A percentile compares a stretch with the other conserved stretches of the same genome.
phyloP scores from a whole-genome alignment of 2,113 vertebrate species.

The cat (Felis catus) region F.catus_Fca126_mat1.0 CM031414.1:117177501-117178000 shows the following conservation, averaged over 20 bases:
- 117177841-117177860: background rate
- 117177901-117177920: background rate
- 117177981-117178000: background rate
- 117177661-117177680: background rate
- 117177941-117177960: background rate
- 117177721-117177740: background rate
- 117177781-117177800: background rate
- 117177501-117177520: background rate
- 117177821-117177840: background rate
- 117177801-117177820: background rate
- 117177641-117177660: background rate
- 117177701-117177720: background rate
- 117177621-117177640: background rate
- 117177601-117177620: slow-evolving; percentile 10
- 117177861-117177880: background rate
- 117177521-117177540: background rate
- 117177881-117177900: background rate
- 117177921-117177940: background rate
- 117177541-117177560: background rate
- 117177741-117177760: background rate
- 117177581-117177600: background rate
- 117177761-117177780: background rate
- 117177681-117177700: background rate
- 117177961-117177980: background rate
- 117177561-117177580: background rate